Evolutionary conservation across 2,113 vertebrate species (phyloP), one percentile per base, ranked within the genome.

Genomic region (Halichoeres trimaculatus): DNA sequence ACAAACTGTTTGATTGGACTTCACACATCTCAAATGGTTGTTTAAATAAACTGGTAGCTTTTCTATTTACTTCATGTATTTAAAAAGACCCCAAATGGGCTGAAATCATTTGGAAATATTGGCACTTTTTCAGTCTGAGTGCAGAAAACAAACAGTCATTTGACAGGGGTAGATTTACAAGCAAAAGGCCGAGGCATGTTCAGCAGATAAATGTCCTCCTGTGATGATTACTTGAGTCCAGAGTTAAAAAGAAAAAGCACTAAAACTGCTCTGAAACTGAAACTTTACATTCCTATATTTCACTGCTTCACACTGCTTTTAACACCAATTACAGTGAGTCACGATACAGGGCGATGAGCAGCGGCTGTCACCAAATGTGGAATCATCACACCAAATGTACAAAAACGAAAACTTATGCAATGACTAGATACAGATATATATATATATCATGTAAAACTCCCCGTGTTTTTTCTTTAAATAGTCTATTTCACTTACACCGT

Each of bases 311-410:
- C 72, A 81, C 80, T 74, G 84, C 75, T 70, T 78, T 88, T 20
- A 80, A 89, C 79, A 78, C 69, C 48, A 74, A 73, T 67, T 85
- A 90, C 78, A 88, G 89, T 82, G 78, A 89, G 78, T 86, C 85
- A 90, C 75, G 48, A 87, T 36, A 90, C 82, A 74, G 69, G 63
- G 72, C 13, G 36, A 84, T 77, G 80, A 85, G 85, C 80, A 89
- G 89, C 58, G 23, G 87, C 84, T 69, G 78, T 88, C 70, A 83
- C 77, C 62, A 83, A 78, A 87, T 84, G 89, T 90, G 89, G 89
- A 92, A 89, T 91, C 91, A 91, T 91, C 87, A 93, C 89, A 93
- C 88, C 48, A 65, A 86, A 91, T 78, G 71, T 69, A 64, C 65
- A 56, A 84, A 71, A 71, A 40, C 2, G 13, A 43, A 65, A 55